Percentiles rank a stretch among this genome's conserved stretches.
phyloP scores from a whole-genome alignment of 2,113 vertebrate genomes.

The Eonycteris spelaea region DNA sequence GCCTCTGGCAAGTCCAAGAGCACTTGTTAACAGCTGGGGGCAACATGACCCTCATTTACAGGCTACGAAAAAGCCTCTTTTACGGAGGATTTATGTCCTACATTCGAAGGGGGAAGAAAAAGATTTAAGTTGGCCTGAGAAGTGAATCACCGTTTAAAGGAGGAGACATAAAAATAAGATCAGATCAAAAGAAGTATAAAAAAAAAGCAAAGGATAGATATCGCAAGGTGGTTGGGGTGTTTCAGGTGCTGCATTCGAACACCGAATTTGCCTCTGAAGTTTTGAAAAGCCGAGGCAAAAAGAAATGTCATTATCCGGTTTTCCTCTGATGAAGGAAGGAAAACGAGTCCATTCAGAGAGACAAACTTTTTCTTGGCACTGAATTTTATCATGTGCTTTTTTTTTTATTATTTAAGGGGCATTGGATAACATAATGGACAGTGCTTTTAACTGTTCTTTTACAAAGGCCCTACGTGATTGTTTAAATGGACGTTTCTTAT shows the following conservation, averaged over 20 bases:
- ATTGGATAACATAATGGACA: background rate
- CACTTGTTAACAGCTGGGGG: background rate
- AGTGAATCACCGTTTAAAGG: slow-evolving; percentile 27
- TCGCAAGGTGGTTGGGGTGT: background rate
- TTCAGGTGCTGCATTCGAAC: background rate
- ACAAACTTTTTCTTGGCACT: slow-evolving; percentile 60
- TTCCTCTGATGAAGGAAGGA: slow-evolving; percentile 28
- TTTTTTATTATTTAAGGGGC: background rate
- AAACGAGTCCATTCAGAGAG: slow-evolving; percentile 17
- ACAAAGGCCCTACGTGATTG: slow-evolving; percentile 27
- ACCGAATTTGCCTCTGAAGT: slow-evolving; percentile 26
- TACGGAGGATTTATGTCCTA: slow-evolving; percentile 12
- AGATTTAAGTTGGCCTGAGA: slow-evolving; percentile 39
- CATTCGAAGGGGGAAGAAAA: slow-evolving; percentile 33
- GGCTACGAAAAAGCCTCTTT: slow-evolving; percentile 18
- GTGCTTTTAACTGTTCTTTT: slow-evolving; percentile 7
- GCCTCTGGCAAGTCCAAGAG: background rate
- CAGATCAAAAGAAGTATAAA: slow-evolving; percentile 35
- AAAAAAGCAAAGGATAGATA: slow-evolving; percentile 47
- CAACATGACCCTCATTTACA: background rate
- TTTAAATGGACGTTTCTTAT: slow-evolving; percentile 54
- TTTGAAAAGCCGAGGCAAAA: slow-evolving; percentile 9
- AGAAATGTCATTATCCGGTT: slow-evolving; percentile 9
- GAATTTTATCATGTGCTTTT: background rate
- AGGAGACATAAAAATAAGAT: slow-evolving; percentile 58